Evolutionary conservation across 2,113 vertebrate genomes (phyloP).

Genomic region (Cynocephalus volans): DNA sequence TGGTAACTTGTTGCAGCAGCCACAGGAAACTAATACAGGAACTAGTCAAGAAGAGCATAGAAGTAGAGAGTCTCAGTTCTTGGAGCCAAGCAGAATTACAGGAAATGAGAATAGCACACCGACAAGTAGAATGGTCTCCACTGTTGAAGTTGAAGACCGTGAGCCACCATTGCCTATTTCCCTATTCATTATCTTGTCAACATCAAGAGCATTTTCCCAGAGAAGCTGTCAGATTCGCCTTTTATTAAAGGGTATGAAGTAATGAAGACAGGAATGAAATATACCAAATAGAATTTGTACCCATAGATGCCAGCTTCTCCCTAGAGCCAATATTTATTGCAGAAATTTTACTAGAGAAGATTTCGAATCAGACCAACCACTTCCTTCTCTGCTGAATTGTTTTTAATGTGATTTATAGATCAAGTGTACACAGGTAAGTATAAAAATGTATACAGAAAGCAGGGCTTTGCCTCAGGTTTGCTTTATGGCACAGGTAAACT

Average conservation of each 20-base stretch:
- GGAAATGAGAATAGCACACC: not conserved
- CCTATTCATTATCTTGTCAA: not conserved
- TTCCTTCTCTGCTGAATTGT: not conserved
- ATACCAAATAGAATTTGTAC: not conserved
- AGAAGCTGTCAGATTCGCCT: not conserved
- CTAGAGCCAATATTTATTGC: not conserved
- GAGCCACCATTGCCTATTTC: not conserved
- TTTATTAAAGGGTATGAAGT: not conserved
- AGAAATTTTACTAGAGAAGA: slow-evolving; percentile 8
- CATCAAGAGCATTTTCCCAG: not conserved
- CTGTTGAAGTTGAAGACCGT: not conserved
- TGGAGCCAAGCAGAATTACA: not conserved
- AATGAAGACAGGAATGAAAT: not conserved
- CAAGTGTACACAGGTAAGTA: not conserved
- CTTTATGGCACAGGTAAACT: not conserved
- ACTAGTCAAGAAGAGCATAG: not conserved
- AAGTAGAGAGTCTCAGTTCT: not conserved
- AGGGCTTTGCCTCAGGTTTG: not conserved
- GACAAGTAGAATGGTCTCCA: not conserved
- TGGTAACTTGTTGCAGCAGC: not conserved
- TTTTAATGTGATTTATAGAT: not conserved
- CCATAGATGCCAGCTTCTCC: not conserved
- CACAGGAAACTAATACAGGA: not conserved
- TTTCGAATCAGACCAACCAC: not conserved
- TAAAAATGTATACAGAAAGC: not conserved